These are phyloP conservation scores for Drosophila ustulata DNA, from an alignment of 2,888 invertebrate species.

Conservation along the genomic window DNA sequence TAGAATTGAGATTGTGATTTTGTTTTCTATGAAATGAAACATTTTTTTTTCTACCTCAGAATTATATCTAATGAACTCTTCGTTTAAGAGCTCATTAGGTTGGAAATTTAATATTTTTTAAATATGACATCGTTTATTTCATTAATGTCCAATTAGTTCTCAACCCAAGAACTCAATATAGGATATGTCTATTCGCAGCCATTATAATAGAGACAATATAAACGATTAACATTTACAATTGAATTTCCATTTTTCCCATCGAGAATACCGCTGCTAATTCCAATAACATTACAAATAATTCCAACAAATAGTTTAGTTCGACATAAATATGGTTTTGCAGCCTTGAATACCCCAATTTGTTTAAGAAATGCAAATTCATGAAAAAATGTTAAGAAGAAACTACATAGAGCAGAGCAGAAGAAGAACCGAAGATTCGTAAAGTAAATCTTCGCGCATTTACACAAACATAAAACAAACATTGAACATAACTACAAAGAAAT, in stretches of 20 bases:
- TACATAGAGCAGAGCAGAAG: background rate
- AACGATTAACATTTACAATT: background rate
- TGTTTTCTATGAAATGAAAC: background rate
- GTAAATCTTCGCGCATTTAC: conserved; percentile 43
- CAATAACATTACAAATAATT: background rate
- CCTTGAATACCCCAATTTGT: conserved; percentile 1
- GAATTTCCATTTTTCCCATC: background rate
- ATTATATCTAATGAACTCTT: background rate
- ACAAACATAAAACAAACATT: conserved; percentile 13
- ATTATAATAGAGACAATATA: background rate
- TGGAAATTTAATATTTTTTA: background rate
- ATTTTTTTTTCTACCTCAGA: background rate
- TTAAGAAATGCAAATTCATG: conserved; percentile 8
- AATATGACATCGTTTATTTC: background rate
- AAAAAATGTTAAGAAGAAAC: conserved; percentile 3
- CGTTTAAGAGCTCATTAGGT: background rate
- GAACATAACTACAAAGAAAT: conserved; percentile 26
- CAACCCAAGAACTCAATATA: background rate
- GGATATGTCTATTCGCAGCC: background rate
- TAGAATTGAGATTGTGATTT: conserved; percentile 1
- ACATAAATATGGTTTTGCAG: background rate
- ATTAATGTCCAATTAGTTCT: background rate
- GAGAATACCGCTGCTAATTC: background rate
- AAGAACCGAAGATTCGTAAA: conserved; percentile 16
- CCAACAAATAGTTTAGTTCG: conserved; percentile 2